Evolutionary conservation across 2,113 vertebrate genomes (phyloP).

Genomic region (Amphiprion ocellaris): DNA sequence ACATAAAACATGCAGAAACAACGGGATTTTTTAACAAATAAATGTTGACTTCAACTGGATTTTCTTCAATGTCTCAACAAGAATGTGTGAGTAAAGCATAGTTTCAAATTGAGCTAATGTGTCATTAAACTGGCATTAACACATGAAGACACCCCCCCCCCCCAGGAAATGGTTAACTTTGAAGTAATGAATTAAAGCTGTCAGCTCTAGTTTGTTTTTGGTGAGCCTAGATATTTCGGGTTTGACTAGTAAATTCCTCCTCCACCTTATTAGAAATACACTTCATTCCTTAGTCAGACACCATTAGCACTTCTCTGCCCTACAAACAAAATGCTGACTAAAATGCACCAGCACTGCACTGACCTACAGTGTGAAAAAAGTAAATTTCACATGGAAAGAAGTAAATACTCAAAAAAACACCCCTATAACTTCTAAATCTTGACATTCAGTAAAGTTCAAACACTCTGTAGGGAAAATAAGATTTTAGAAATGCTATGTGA

Average conservation of each 20-base stretch:
- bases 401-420: too few species aligned
- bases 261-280: conserved; percentile 42
- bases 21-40: background rate
- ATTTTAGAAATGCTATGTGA: background rate
- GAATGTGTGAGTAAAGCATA: background rate
- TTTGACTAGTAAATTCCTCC: conserved; percentile 39
- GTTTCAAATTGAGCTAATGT: background rate
- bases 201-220: background rate
- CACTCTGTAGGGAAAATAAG: background rate
- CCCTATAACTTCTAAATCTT: background rate
- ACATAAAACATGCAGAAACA: background rate
- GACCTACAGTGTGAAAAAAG: too few species aligned
- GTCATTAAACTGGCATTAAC: conserved; percentile 2
- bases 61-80: background rate
- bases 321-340: too few species aligned
- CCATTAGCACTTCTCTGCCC: background rate
- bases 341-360: too few species aligned
- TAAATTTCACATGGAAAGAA: too few species aligned
- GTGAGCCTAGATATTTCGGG: conserved; percentile 15
- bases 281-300: conserved; percentile 11
- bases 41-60: background rate
- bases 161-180: background rate
- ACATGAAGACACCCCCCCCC: background rate
- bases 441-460: background rate
- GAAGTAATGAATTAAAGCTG: conserved; percentile 1